Conservation (phyloP, 1,140 invertebrate species). For the Schlechtendalia chinensis region DNA sequence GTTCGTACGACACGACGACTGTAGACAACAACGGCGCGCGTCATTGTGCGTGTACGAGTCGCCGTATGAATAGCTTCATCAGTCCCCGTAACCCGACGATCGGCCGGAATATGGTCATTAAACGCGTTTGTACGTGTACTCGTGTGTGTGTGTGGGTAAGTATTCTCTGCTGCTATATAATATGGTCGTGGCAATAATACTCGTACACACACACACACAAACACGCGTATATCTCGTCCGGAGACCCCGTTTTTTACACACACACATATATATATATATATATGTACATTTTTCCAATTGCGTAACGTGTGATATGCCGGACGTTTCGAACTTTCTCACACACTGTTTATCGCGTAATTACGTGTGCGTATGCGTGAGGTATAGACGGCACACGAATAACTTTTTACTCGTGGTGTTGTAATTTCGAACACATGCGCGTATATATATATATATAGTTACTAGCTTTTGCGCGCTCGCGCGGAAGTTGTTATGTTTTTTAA, state of each 20-base stretch:
- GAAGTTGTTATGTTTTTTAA: too few species aligned
- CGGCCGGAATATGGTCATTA: constrained; percentile 40
- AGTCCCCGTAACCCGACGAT: constrained; percentile 17
- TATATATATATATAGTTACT: too few species aligned
- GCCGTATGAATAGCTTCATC: constrained; percentile 40
- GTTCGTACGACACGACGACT: background rate
- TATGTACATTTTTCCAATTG: constrained; percentile 24
- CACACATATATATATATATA: too few species aligned
- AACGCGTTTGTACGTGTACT: background rate
- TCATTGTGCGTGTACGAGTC: background rate
- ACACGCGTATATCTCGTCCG: too few species aligned
- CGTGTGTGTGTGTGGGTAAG: background rate
- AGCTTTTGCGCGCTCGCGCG: too few species aligned
- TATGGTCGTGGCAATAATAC: background rate
- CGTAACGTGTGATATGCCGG: background rate
- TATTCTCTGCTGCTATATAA: background rate
- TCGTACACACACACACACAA: too few species aligned
- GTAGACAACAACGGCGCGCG: background rate
- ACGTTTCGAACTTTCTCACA: constrained; percentile 29
- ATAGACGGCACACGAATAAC: too few species aligned
- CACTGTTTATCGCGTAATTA: background rate
- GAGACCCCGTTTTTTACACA: too few species aligned
- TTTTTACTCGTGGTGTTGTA: background rate
- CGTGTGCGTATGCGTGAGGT: too few species aligned
- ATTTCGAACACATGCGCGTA: background rate